These are phyloP conservation scores for Chrysomela aeneicollis DNA, from an alignment of 2,888 invertebrate species.

Conservation along the genomic window DNA sequence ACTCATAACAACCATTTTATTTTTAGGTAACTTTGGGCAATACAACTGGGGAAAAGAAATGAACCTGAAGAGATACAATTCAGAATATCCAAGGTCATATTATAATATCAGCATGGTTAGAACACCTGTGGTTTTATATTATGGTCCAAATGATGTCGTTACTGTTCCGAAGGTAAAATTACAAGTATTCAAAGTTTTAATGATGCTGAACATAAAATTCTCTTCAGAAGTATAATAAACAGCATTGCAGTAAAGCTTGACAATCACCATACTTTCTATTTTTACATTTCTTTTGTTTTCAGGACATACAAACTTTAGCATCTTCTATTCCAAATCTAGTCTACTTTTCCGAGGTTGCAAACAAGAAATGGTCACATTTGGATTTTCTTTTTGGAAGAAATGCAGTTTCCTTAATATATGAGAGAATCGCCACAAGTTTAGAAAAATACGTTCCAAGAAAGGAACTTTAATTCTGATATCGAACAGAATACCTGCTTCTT, in stretches of 20 bases:
- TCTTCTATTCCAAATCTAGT: slow-evolving; percentile 61
- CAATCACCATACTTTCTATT: neutral
- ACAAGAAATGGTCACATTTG: slow-evolving; percentile 60
- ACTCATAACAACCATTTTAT: too few species aligned
- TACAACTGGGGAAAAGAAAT: slow-evolving; percentile 64
- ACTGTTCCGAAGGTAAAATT: slow-evolving; percentile 57
- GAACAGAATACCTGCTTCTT: too few species aligned
- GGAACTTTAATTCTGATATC: too few species aligned
- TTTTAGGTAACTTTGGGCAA: slow-evolving; percentile 62
- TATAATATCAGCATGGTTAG: slow-evolving; percentile 58
- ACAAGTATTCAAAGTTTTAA: too few species aligned
- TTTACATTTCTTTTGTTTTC: slow-evolving; percentile 39
- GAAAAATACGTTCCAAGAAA: too few species aligned
- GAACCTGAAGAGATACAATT: slow-evolving; percentile 36
- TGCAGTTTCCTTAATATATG: slow-evolving; percentile 53
- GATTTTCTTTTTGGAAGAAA: slow-evolving; percentile 64
- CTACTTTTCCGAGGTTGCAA: slow-evolving; percentile 47
- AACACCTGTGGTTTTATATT: slow-evolving; percentile 60
- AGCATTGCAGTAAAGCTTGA: too few species aligned
- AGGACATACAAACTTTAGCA: slow-evolving; percentile 66
- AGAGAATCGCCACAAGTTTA: too few species aligned
- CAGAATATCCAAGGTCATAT: slow-evolving; percentile 56
- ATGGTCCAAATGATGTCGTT: slow-evolving; percentile 62
- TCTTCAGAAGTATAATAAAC: too few species aligned
- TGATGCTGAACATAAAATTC: too few species aligned